phyloP scores from a whole-genome alignment of 2,888 invertebrate species.

The Periphyllus acericola region DNA sequence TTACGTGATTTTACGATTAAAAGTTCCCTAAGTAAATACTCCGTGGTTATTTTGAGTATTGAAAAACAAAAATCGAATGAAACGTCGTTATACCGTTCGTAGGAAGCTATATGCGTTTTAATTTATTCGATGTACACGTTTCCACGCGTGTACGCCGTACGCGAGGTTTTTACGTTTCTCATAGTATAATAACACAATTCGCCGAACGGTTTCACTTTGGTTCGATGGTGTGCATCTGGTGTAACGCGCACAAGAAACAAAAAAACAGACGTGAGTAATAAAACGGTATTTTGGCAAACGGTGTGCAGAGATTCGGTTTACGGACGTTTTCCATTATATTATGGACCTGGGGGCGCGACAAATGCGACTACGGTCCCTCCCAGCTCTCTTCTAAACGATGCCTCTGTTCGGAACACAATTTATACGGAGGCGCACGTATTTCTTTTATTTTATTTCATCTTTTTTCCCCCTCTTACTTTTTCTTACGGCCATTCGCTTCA shows the following conservation, averaged over 20 bases:
- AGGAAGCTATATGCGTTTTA: too few relatives aligned
- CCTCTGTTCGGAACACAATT: conserved; percentile 30
- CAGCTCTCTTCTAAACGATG: background rate
- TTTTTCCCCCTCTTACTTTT: too few relatives aligned
- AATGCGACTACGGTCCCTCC: background rate
- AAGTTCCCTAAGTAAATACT: too few relatives aligned
- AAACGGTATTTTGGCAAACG: background rate
- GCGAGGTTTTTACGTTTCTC: too few relatives aligned
- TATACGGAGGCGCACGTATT: background rate
- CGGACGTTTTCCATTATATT: conserved; percentile 35
- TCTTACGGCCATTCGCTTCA: background rate
- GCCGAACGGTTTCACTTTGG: background rate
- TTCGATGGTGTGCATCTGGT: background rate
- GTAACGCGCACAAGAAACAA: too few relatives aligned
- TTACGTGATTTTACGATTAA: too few relatives aligned
- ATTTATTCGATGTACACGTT: too few relatives aligned
- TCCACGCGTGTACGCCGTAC: too few relatives aligned
- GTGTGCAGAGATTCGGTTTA: conserved; percentile 3
- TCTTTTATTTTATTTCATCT: conserved; percentile 1
- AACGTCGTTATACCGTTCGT: too few relatives aligned
- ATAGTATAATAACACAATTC: too few relatives aligned
- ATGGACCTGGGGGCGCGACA: conserved; percentile 7
- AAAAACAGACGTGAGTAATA: background rate
- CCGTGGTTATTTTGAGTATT: too few relatives aligned
- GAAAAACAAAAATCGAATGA: too few relatives aligned